A percentile compares a stretch with the other conserved stretches of the same genome.
These are phyloP conservation scores for Sepioteuthis lessoniana DNA, from an alignment of 2,888 invertebrate genomes.

Conservation along the genomic window DNA sequence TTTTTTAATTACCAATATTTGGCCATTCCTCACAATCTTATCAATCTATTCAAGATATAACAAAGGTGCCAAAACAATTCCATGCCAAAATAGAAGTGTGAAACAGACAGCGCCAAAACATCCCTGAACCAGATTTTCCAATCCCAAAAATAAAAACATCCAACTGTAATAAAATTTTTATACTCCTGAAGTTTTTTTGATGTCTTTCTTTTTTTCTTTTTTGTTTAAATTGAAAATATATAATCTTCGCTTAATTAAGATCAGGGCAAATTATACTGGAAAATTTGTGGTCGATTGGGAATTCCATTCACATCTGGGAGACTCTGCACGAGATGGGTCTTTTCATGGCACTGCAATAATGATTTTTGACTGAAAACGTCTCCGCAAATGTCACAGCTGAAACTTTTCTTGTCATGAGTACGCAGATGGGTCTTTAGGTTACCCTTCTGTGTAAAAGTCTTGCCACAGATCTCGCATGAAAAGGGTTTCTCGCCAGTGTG, in stretches of 20 bases:
- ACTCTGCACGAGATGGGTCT: constrained; percentile 5
- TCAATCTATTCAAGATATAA: no score
- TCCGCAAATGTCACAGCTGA: constrained; percentile 24
- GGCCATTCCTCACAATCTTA: no score
- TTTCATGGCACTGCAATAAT: constrained; percentile 36
- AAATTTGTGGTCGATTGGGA: background rate
- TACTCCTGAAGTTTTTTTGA: background rate
- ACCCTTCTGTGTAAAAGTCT: constrained; percentile 42
- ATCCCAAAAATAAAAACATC: background rate
- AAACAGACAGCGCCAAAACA: no score
- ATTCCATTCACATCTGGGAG: constrained; percentile 4
- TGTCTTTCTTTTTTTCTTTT: no score
- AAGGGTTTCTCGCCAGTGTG: constrained; percentile 44
- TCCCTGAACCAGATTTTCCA: no score
- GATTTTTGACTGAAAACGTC: constrained; percentile 37
- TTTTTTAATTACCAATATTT: no score
- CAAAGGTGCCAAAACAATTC: no score
- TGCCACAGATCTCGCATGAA: constrained; percentile 38
- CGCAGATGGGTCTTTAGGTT: constrained; percentile 42
- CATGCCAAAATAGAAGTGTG: no score
- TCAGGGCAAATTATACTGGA: constrained; percentile 42
- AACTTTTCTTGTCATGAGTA: constrained; percentile 40
- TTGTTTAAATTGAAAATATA: background rate
- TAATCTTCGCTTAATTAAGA: background rate
- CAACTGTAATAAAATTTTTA: background rate